Evolutionary conservation across 2,888 invertebrate species (phyloP).

Genomic region (Oscheius myriophilus): DNA sequence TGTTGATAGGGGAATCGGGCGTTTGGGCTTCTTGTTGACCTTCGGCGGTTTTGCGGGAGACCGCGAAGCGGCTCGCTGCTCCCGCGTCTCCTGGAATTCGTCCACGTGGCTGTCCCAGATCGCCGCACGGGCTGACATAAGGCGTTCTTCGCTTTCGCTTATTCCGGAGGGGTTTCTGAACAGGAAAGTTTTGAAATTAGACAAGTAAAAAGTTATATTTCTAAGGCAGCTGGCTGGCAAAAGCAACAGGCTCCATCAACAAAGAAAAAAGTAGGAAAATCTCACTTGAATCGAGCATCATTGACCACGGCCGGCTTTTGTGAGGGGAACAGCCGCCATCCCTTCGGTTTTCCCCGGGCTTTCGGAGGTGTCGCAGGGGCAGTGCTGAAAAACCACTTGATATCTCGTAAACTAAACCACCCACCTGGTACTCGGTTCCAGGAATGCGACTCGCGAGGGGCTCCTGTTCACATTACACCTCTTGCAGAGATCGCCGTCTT

Average conservation of each 20-base stretch:
- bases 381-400: too few relatives aligned
- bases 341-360: not conserved
- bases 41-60: not conserved
- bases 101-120: conserved; percentile 26
- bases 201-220: too few relatives aligned
- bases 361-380: not conserved
- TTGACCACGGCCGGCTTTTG: too few relatives aligned
- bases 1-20: not conserved
- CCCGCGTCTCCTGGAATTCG: not conserved
- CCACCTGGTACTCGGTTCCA: not conserved
- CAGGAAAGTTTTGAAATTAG: too few relatives aligned
- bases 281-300: too few relatives aligned
- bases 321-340: not conserved
- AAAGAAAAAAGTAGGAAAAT: too few relatives aligned
- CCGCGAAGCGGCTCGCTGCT: too few relatives aligned
- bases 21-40: not conserved
- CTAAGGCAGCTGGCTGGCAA: too few relatives aligned
- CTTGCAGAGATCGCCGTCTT: not conserved
- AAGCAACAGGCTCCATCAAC: too few relatives aligned
- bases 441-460: not conserved
- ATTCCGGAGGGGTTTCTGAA: too few relatives aligned
- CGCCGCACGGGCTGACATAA: conserved; percentile 1
- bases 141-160: too few relatives aligned
- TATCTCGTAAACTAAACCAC: too few relatives aligned
- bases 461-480: not conserved